Evolutionary conservation across 2,113 vertebrate species (phyloP).

Genomic region (Brevimyrus niger): DNA sequence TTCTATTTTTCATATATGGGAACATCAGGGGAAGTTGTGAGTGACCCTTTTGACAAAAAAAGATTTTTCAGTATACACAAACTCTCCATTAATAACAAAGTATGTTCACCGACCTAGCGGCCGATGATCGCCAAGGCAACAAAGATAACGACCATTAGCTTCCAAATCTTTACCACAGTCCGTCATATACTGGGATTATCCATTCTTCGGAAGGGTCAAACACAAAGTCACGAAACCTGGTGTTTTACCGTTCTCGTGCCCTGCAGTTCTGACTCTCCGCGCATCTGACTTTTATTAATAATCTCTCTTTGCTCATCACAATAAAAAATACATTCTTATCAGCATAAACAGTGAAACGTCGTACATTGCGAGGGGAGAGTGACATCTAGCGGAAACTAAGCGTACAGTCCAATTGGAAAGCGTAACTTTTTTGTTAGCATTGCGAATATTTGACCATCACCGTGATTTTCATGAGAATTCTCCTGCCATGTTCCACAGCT

Average conservation of each 20-base stretch:
- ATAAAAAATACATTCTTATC: not conserved
- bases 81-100: constrained; percentile 80
- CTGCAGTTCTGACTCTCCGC: not conserved
- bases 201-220: constrained; percentile 94
- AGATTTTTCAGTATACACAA: constrained; percentile 71
- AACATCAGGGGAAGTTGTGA: constrained; percentile 65
- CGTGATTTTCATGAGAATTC: not conserved
- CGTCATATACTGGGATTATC: constrained; percentile 97
- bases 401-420: not conserved
- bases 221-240: constrained; percentile 93
- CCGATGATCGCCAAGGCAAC: constrained; percentile 96
- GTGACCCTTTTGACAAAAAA: constrained; percentile 80
- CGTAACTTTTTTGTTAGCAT: not conserved
- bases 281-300: not conserved
- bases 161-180: constrained; percentile 90
- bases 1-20: constrained; percentile 34
- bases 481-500: not conserved
- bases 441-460: not conserved
- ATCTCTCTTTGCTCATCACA: not conserved
- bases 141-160: constrained; percentile 93
- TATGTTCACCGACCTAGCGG: constrained; percentile 77
- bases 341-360: not conserved
- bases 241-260: constrained; percentile 35
- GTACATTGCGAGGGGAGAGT: not conserved
- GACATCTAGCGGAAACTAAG: not conserved